Evolutionary conservation across 2,113 vertebrate genomes (phyloP).

Genomic region (Pomatostomus ruficeps): DNA sequence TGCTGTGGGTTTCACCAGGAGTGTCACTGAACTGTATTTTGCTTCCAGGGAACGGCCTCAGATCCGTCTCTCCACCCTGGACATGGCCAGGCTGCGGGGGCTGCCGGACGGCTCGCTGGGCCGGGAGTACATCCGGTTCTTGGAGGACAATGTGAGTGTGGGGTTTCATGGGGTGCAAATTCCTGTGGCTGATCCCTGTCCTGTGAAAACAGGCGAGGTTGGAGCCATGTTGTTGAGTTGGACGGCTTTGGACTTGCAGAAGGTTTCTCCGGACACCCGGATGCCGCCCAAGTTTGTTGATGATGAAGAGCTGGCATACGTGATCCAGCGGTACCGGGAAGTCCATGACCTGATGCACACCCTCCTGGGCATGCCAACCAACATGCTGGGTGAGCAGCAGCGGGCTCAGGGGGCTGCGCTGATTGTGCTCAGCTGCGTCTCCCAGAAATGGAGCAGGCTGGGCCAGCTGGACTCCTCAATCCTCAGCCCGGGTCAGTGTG

Average conservation of each 20-base stretch:
- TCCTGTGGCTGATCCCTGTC: not conserved
- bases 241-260: constrained; percentile 57
- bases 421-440: rapidly evolving
- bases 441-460: not conserved
- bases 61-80: constrained; percentile 86
- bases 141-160: constrained; percentile 86
- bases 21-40: not conserved
- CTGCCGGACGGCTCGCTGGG: constrained; percentile 85
- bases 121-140: constrained; percentile 85
- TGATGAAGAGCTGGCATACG: constrained; percentile 88
- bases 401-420: not conserved
- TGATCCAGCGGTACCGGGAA: constrained; percentile 94
- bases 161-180: not conserved
- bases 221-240: not conserved
- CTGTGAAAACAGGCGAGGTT: not conserved
- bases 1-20: not conserved
- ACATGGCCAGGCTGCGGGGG: constrained; percentile 72
- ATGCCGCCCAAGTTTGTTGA: constrained; percentile 89
- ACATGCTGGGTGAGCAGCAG: constrained; percentile 86
- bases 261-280: constrained; percentile 90
- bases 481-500: not conserved
- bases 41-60: constrained; percentile 84
- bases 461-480: rapidly evolving
- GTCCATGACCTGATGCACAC: constrained; percentile 94
- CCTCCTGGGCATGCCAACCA: constrained; percentile 92